Conservation (phyloP, 2,113 vertebrate species). For the Mugil cephalus region DNA sequence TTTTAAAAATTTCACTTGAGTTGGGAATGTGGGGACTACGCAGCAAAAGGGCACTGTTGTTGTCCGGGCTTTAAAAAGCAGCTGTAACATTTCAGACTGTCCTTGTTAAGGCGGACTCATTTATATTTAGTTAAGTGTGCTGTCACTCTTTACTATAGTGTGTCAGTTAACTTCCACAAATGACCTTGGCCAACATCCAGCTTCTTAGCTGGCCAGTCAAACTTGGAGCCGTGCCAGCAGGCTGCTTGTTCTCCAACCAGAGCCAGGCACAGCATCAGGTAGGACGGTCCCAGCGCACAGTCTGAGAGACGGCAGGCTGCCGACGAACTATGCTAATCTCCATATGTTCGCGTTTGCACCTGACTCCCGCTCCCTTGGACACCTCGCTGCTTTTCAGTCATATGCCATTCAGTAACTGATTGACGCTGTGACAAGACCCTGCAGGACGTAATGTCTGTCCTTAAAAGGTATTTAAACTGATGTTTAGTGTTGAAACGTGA, state of each 20-base stretch:
- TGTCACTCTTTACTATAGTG: conserved; percentile 43
- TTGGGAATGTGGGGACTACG: no score
- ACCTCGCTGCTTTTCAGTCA: conserved; percentile 50
- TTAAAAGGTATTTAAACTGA: conserved; percentile 17
- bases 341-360: conserved; percentile 70
- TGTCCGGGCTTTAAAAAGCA: conserved; percentile 1
- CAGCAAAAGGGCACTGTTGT: not conserved
- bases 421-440: conserved; percentile 23
- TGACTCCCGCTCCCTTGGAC: conserved; percentile 43
- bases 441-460: not conserved
- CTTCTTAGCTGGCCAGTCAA: conserved; percentile 46
- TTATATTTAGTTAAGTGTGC: conserved; percentile 44
- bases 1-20: no score
- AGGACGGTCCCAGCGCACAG: conserved; percentile 55
- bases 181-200: conserved; percentile 70
- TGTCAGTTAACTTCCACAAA: conserved; percentile 71
- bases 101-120: conserved; percentile 7
- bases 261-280: conserved; percentile 52
- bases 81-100: not conserved
- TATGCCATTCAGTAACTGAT: conserved; percentile 41
- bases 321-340: conserved; percentile 75
- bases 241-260: conserved; percentile 53
- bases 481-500: not conserved
- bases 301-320: conserved; percentile 61
- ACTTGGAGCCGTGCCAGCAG: conserved; percentile 53